A percentile compares a stretch with the other conserved stretches of the same genome.
These are phyloP conservation scores for Ornithorhynchus anatinus DNA, from an alignment of 2,113 vertebrate genomes.

Conservation along the genomic window DNA sequence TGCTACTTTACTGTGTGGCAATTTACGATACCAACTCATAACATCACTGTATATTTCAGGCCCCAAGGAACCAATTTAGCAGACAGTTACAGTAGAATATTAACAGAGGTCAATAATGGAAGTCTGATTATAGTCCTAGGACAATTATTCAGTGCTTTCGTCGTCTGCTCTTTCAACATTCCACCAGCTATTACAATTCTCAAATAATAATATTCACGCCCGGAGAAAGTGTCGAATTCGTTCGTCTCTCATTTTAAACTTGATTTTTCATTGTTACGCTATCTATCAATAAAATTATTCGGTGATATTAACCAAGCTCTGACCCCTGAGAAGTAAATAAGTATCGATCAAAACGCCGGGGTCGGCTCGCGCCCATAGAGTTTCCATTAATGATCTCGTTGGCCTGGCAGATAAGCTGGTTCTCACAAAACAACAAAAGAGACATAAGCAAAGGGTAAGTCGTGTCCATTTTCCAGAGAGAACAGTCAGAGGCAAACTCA, in stretches of 20 bases:
- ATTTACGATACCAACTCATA: constrained; percentile 93
- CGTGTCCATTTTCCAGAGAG: neutral
- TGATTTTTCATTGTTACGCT: constrained; percentile 83
- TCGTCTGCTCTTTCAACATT: constrained; percentile 88
- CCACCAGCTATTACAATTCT: constrained; percentile 70
- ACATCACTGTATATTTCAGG: constrained; percentile 89
- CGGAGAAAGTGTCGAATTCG: constrained; percentile 69
- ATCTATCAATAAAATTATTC: constrained; percentile 81
- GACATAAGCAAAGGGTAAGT: constrained; percentile 24
- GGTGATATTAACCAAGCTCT: constrained; percentile 76
- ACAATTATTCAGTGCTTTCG: constrained; percentile 89
- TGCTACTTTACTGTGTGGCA: constrained; percentile 85
- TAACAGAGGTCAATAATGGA: constrained; percentile 97
- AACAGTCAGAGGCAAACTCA: neutral
- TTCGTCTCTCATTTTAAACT: constrained; percentile 77
- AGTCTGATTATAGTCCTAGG: constrained; percentile 92
- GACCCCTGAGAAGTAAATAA: constrained; percentile 82
- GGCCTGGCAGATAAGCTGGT: constrained; percentile 66
- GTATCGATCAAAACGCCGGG: constrained; percentile 78
- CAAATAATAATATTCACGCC: constrained; percentile 76
- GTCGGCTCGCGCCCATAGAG: constrained; percentile 59
- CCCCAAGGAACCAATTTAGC: constrained; percentile 98
- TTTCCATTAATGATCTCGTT: constrained; percentile 73
- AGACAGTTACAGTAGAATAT: constrained; percentile 94
- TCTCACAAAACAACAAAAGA: constrained; percentile 37